These are phyloP conservation scores for Sphaeridia pumilis DNA, from an alignment of 2,888 invertebrate species.

Conservation along the genomic window DNA sequence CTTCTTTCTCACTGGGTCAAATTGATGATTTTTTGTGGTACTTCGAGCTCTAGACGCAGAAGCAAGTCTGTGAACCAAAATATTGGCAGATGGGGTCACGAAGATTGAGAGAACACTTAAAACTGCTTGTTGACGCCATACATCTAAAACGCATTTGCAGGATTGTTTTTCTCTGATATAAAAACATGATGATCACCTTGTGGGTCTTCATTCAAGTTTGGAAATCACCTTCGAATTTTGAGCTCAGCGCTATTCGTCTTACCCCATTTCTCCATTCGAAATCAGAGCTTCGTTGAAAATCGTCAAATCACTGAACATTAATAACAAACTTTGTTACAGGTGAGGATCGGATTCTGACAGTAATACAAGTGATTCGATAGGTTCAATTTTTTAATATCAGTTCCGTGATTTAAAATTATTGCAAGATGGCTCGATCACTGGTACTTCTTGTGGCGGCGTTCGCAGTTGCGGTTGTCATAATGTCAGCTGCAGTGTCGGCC, in stretches of 20 bases:
- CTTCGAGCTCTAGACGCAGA: too few species aligned
- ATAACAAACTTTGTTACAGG: neutral
- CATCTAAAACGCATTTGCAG: neutral
- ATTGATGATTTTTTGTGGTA: too few species aligned
- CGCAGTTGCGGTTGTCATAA: neutral
- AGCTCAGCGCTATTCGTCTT: neutral
- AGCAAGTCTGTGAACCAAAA: too few species aligned
- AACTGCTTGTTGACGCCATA: neutral
- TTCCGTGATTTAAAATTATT: neutral
- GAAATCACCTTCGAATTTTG: too few species aligned
- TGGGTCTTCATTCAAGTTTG: neutral
- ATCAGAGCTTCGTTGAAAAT: too few species aligned
- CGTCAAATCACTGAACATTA: too few species aligned
- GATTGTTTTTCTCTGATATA: neutral
- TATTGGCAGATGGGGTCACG: too few species aligned
- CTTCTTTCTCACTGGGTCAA: too few species aligned
- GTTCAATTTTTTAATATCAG: too few species aligned
- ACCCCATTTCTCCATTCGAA: too few species aligned
- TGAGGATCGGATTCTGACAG: neutral
- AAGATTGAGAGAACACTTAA: neutral
- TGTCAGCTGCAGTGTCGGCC: slow-evolving; percentile 36
- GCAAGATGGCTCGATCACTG: neutral
- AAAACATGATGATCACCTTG: neutral
- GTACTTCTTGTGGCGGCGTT: too few species aligned
- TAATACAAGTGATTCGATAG: too few species aligned